Evolutionary conservation across 1,140 invertebrate genomes (phyloP).

Genomic region (Listronotus bonariensis): DNA sequence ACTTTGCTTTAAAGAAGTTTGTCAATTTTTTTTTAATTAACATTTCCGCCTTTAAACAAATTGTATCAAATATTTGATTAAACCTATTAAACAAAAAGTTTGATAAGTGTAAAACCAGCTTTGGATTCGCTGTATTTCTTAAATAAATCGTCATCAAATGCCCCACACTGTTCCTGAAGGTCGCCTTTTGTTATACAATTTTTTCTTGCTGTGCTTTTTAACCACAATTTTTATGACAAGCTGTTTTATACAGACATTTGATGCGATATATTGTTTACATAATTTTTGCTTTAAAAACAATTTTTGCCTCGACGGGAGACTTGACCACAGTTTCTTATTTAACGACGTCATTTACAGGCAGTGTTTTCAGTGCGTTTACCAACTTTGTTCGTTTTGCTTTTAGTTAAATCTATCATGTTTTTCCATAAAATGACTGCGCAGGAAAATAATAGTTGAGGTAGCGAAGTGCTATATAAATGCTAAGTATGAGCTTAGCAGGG

Average conservation of each 20-base stretch:
- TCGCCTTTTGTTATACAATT: no score
- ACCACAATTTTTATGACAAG: not conserved
- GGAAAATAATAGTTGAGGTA: constrained; percentile 34
- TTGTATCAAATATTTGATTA: no score
- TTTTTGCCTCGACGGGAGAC: constrained; percentile 28
- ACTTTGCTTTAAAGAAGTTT: no score
- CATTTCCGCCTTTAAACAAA: no score
- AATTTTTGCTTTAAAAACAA: constrained; percentile 30
- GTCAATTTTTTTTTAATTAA: no score
- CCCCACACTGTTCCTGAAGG: no score
- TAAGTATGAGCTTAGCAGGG: constrained; percentile 1
- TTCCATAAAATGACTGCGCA: constrained; percentile 35
- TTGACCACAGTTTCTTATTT: constrained; percentile 34
- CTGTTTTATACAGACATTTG: not conserved
- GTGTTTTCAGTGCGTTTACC: constrained; percentile 19
- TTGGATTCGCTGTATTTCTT: no score
- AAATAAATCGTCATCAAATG: no score
- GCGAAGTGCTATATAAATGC: constrained; percentile 35
- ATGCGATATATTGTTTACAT: constrained; percentile 4
- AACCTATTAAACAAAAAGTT: no score
- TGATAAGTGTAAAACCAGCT: no score
- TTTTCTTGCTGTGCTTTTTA: no score
- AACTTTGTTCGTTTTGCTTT: constrained; percentile 27
- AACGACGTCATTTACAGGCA: constrained; percentile 36
- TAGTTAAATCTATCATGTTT: constrained; percentile 28